These are phyloP conservation scores for Leptinotarsa tumamoca DNA, from an alignment of 2,888 invertebrate genomes.

Conservation along the genomic window DNA sequence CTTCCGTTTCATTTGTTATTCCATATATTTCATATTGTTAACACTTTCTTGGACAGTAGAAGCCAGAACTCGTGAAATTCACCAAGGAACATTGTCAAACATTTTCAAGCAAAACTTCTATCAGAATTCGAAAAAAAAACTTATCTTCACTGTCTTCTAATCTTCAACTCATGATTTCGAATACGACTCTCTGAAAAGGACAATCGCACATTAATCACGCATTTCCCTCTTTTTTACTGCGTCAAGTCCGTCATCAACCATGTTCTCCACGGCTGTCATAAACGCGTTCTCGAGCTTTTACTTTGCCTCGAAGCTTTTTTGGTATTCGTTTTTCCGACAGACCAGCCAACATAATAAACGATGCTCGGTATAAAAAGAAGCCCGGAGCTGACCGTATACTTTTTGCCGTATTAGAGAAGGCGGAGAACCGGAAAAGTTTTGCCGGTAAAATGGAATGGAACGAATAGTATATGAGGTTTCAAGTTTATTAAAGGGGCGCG, in stretches of 20 bases:
- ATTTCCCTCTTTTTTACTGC: constrained; percentile 21
- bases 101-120: too few species aligned
- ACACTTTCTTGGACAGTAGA: too few species aligned
- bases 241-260: constrained; percentile 38
- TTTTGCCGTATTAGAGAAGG: constrained; percentile 41
- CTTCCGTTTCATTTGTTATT: too few species aligned
- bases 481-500: not conserved
- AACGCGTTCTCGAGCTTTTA: constrained; percentile 42
- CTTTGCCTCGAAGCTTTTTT: constrained; percentile 36
- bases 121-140: not conserved
- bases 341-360: constrained; percentile 44
- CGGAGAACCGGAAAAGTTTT: constrained; percentile 39
- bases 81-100: too few species aligned
- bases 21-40: too few species aligned
- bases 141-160: not conserved
- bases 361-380: constrained; percentile 37
- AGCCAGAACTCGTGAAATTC: too few species aligned
- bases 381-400: constrained; percentile 41
- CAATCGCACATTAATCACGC: constrained; percentile 36
- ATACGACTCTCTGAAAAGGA: constrained; percentile 13
- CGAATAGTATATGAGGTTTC: not conserved
- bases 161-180: not conserved
- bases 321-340: constrained; percentile 43
- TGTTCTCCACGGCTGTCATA: constrained; percentile 44
- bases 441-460: constrained; percentile 39